A percentile compares a stretch with the other conserved stretches of the same genome.
Evolutionary conservation across 2,113 vertebrate species (phyloP).

Genomic region (Myxocyprinus asiaticus): DNA sequence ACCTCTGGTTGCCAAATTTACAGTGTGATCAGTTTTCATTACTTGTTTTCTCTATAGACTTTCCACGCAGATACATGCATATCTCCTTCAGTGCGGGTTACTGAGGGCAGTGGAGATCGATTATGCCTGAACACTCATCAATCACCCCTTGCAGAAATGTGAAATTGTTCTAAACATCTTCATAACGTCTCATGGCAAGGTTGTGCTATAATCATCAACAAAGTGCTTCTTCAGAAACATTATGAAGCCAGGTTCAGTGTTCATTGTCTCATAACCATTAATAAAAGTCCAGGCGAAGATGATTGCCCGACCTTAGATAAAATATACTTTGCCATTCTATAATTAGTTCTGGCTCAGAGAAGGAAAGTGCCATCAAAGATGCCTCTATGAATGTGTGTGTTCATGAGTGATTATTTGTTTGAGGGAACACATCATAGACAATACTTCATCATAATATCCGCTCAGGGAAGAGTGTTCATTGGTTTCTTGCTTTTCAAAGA

Average conservation of each 20-base stretch:
- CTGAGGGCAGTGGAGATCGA: constrained; percentile 1
- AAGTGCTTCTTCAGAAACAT: constrained; percentile 9
- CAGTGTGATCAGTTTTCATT: background rate
- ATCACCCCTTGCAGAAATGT: constrained; percentile 9
- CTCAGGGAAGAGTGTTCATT: background rate
- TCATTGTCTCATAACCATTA: constrained; percentile 22
- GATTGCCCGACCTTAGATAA: constrained; percentile 16
- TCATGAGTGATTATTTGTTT: background rate
- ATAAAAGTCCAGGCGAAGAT: constrained; percentile 6
- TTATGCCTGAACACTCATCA: background rate
- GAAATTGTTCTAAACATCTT: background rate
- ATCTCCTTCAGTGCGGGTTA: background rate
- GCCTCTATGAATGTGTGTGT: background rate
- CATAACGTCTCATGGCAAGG: constrained; percentile 6
- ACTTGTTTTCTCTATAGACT: constrained; percentile 6
- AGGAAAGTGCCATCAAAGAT: constrained; percentile 11
- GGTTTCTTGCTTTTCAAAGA: too few relatives aligned
- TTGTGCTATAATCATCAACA: constrained; percentile 14
- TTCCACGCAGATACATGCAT: background rate
- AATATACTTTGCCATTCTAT: constrained; percentile 35
- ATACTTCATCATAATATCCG: background rate
- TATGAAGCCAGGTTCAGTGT: constrained; percentile 3
- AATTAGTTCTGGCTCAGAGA: constrained; percentile 39
- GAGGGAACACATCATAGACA: background rate
- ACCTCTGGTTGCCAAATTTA: too few relatives aligned